Evolutionary conservation across 2,888 invertebrate genomes (phyloP).

Genomic region (Tetropium fuscum): DNA sequence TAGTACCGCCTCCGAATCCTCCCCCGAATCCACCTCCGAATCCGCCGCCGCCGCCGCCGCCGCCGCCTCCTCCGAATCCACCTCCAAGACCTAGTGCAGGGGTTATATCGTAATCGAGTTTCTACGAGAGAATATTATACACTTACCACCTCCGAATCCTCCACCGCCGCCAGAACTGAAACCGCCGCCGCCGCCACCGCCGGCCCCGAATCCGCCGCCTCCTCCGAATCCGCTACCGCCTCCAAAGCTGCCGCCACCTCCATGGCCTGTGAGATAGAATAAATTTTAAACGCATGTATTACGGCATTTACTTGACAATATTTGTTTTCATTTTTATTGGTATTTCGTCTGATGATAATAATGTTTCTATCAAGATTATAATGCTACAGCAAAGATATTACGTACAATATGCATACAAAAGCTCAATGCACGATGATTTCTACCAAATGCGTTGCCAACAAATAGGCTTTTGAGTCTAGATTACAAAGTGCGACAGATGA

Average conservation of each 20-base stretch:
- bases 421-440: too few relatives aligned
- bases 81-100: conserved; percentile 45
- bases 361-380: background rate
- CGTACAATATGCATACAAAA: too few relatives aligned
- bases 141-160: conserved; percentile 52
- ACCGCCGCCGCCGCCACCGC: conserved; percentile 46
- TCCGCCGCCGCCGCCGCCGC: conserved; percentile 46
- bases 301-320: too few relatives aligned
- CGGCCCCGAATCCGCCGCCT: conserved; percentile 44
- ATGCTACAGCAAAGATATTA: too few relatives aligned
- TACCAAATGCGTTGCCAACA: too few relatives aligned
- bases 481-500: too few relatives aligned
- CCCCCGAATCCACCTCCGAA: conserved; percentile 67
- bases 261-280: too few relatives aligned
- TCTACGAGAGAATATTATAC: background rate
- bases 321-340: too few relatives aligned
- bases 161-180: conserved; percentile 46
- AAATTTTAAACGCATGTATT: too few relatives aligned
- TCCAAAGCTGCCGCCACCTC: conserved; percentile 12
- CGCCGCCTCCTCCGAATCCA: conserved; percentile 49
- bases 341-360: too few relatives aligned
- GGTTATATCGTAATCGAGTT: too few relatives aligned
- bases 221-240: conserved; percentile 38
- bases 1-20: conserved; percentile 68
- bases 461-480: too few relatives aligned